Percentiles rank a stretch among this genome's conserved stretches.
Evolutionary conservation across 2,113 vertebrate species (phyloP).

Genomic region (Alligator sinensis): DNA sequence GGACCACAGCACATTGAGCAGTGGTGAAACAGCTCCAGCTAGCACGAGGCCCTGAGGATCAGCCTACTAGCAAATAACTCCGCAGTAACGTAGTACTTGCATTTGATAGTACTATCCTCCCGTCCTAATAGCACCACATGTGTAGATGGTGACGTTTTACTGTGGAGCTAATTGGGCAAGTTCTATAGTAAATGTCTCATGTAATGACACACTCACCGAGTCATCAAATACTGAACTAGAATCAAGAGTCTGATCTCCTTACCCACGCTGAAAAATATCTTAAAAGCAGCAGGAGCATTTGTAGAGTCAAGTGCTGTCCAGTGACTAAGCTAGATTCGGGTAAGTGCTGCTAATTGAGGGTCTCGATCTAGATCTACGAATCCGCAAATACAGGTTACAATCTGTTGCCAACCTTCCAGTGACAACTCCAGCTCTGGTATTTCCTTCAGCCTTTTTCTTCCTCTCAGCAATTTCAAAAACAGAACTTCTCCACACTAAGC

Average conservation of each 20-base stretch:
- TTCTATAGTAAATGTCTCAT: too few species aligned
- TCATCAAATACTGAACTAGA: neutral
- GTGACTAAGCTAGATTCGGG: neutral
- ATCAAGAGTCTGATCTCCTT: neutral
- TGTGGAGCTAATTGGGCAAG: too few species aligned
- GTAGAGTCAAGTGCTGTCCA: neutral
- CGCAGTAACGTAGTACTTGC: too few species aligned
- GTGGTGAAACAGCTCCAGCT: too few species aligned
- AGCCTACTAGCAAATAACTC: too few species aligned
- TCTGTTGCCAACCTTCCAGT: neutral
- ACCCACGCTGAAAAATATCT: neutral
- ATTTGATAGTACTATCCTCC: too few species aligned
- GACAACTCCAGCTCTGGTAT: neutral
- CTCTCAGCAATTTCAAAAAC: slow-evolving; percentile 14
- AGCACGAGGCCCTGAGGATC: too few species aligned
- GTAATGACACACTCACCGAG: neutral
- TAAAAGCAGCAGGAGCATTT: neutral
- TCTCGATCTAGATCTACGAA: neutral
- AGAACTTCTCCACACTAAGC: neutral
- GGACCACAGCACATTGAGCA: too few species aligned
- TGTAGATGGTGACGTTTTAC: too few species aligned
- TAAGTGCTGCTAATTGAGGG: neutral
- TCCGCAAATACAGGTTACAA: neutral
- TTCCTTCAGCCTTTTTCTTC: neutral
- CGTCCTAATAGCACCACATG: too few species aligned